Conservation (phyloP, 2,113 vertebrate genomes). For the Neomonachus schauinslandi region DNA sequence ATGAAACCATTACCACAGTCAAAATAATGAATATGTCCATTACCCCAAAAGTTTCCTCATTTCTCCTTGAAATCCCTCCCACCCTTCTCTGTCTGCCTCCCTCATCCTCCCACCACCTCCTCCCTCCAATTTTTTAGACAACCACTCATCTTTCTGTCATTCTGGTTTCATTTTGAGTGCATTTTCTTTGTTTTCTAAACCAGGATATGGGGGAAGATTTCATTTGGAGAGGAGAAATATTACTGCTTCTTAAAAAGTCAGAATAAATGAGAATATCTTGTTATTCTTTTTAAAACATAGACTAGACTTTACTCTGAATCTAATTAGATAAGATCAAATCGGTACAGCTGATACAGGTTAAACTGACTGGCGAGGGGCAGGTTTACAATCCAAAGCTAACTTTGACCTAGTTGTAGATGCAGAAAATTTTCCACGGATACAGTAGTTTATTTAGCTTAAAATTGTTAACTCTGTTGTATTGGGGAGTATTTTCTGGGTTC, state of each 20-base stretch:
- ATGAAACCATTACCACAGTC: neutral
- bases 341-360: neutral
- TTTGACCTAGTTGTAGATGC: neutral
- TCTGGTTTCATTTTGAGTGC: neutral
- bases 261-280: slow-evolving; percentile 18
- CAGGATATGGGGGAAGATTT: neutral
- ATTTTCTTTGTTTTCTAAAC: slow-evolving; percentile 48
- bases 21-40: neutral
- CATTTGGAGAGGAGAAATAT: neutral
- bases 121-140: neutral
- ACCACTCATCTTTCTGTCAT: neutral
- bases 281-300: neutral
- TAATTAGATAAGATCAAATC: neutral
- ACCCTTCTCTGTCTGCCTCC: neutral
- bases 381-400: neutral
- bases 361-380: neutral
- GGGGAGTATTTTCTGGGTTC: slow-evolving; percentile 23
- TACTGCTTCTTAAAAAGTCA: neutral
- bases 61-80: neutral
- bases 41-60: neutral
- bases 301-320: neutral
- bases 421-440: neutral
- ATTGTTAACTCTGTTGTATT: neutral
- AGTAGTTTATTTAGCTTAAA: slow-evolving; percentile 49
- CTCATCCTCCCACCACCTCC: neutral